These are phyloP conservation scores for Anthonomus grandis DNA, from an alignment of 1,140 invertebrate species.

Conservation along the genomic window DNA sequence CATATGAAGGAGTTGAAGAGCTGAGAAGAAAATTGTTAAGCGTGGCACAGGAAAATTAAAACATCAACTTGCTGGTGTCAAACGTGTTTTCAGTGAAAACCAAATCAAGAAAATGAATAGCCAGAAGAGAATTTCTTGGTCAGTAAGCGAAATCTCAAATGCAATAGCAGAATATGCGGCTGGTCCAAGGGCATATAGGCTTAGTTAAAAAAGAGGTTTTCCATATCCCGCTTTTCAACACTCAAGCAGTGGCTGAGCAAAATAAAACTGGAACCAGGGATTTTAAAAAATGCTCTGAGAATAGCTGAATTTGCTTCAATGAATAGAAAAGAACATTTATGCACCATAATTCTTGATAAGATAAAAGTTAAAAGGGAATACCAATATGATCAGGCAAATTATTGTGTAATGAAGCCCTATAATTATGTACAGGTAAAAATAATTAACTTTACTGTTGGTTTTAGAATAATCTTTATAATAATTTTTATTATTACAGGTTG, in stretches of 20 bases:
- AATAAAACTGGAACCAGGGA: constrained; percentile 7
- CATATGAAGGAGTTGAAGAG: background rate
- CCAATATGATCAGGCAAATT: constrained; percentile 15
- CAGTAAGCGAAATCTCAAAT: constrained; percentile 13
- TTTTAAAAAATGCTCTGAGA: constrained; percentile 10
- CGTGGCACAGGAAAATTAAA: constrained; percentile 6
- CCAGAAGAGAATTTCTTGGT: constrained; percentile 16
- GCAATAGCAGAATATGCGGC: constrained; percentile 9
- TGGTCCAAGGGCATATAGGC: constrained; percentile 17
- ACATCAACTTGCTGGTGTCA: constrained; percentile 14
- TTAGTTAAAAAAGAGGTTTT: constrained; percentile 14
- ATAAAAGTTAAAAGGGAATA: constrained; percentile 21
- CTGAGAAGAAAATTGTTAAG: constrained; percentile 2
- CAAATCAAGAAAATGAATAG: constrained; percentile 15
- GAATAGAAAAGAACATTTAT: constrained; percentile 1
- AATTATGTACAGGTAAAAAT: constrained; percentile 20
- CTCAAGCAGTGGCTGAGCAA: constrained; percentile 1
- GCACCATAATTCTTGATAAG: constrained; percentile 10
- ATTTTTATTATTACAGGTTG: too few species aligned
- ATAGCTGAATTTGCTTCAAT: constrained; percentile 6
- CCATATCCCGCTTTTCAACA: constrained; percentile 8
- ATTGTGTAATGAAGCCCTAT: constrained; percentile 14
- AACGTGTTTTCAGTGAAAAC: constrained; percentile 11
- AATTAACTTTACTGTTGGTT: too few species aligned
- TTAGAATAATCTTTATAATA: too few species aligned